Evolutionary conservation across 1,140 invertebrate genomes (phyloP).

Genomic region (Drosophila rufa): DNA sequence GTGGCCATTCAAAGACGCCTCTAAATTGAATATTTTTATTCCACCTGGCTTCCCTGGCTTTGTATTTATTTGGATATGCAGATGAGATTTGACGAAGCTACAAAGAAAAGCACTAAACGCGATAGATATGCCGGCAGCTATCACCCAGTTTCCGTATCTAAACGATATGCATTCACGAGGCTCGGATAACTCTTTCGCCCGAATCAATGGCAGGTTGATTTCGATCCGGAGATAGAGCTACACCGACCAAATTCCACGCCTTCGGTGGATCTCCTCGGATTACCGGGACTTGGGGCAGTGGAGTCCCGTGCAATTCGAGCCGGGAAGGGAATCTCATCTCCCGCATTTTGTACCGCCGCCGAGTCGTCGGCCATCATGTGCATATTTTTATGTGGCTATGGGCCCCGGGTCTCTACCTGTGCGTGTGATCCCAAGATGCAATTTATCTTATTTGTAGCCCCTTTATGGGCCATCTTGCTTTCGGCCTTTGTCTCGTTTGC

Average conservation of each 20-base stretch:
- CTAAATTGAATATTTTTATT: conserved; percentile 21
- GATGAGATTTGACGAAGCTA: conserved; percentile 27
- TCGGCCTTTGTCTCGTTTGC: conserved; percentile 70
- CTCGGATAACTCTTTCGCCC: conserved; percentile 28
- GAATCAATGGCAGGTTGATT: conserved; percentile 48
- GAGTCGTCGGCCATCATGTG: conserved; percentile 67
- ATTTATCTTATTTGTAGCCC: conserved; percentile 84
- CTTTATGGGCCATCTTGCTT: conserved; percentile 77
- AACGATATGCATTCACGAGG: conserved; percentile 29
- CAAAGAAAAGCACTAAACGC: conserved; percentile 44
- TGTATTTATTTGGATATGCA: conserved; percentile 27
- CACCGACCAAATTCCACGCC: conserved; percentile 29
- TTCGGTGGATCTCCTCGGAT: conserved; percentile 39
- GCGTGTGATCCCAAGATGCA: conserved; percentile 80
- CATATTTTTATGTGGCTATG: conserved; percentile 66
- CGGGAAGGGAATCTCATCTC: conserved; percentile 37
- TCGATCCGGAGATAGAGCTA: conserved; percentile 28
- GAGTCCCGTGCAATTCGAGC: conserved; percentile 52
- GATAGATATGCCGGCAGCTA: conserved; percentile 35
- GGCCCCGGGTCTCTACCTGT: conserved; percentile 38
- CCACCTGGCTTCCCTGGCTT: conserved; percentile 11
- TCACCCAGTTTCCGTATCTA: conserved; percentile 24
- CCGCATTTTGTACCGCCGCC: conserved; percentile 16
- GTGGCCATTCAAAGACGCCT: conserved; percentile 1
- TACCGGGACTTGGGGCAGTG: conserved; percentile 16